A percentile compares a stretch with the other conserved stretches of the same genome.
These are phyloP conservation scores for Chauna torquata DNA, from an alignment of 2,113 vertebrate genomes.

Conservation along the genomic window DNA sequence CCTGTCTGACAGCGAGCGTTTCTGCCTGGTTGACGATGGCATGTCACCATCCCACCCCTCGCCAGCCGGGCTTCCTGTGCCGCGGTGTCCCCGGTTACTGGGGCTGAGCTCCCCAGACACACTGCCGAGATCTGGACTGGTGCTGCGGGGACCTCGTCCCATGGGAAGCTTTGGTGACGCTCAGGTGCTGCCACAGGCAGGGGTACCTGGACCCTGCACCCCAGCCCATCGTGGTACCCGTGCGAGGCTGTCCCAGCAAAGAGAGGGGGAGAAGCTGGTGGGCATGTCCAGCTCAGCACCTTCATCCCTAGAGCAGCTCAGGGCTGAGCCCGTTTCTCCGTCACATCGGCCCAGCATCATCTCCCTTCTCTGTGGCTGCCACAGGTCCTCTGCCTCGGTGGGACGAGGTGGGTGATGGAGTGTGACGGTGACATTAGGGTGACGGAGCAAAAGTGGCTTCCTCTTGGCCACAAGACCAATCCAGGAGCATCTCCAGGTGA, in stretches of 20 bases:
- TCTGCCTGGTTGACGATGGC: not conserved
- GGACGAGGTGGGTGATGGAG: too few species aligned
- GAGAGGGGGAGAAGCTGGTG: not conserved
- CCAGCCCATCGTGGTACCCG: not conserved
- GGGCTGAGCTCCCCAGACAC: not conserved
- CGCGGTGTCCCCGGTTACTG: rapidly evolving
- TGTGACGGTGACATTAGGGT: too few species aligned
- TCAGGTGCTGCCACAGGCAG: not conserved
- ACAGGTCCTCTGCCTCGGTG: not conserved
- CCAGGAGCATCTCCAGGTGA: not conserved
- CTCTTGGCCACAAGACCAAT: not conserved
- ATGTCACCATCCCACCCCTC: not conserved
- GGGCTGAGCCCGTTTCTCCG: not conserved
- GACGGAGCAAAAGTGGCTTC: not conserved
- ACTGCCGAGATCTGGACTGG: not conserved
- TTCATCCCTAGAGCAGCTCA: not conserved
- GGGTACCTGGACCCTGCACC: not conserved
- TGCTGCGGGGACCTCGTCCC: not conserved
- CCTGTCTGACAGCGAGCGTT: not conserved
- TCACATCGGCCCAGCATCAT: not conserved
- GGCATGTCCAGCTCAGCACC: not conserved
- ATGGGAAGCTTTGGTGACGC: rapidly evolving
- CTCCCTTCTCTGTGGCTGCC: not conserved
- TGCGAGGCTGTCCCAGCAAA: not conserved
- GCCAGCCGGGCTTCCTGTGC: not conserved